Evolutionary conservation across 2,888 invertebrate species (phyloP).

Genomic region (Lasioglossum figueresi): DNA sequence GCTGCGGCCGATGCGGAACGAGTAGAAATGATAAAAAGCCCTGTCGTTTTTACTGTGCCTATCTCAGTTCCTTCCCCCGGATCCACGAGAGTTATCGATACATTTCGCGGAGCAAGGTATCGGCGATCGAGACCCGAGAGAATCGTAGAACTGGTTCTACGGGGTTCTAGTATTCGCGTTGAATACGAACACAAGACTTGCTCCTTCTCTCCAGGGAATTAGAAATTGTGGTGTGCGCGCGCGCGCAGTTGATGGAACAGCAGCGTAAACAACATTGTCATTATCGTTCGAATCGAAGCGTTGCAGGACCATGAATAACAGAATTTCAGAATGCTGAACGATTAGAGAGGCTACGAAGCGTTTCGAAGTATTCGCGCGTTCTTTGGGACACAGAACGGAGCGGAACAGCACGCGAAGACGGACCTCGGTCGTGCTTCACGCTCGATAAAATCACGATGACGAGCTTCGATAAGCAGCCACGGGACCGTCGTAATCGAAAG

Average conservation of each 20-base stretch:
- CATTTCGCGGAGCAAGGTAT: background rate
- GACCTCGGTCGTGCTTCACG: conserved; percentile 40
- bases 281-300: background rate
- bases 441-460: conserved; percentile 66
- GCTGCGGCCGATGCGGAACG: conserved; percentile 47
- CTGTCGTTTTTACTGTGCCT: background rate
- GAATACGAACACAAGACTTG: background rate
- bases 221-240: background rate
- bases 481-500: conserved; percentile 52
- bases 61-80: background rate
- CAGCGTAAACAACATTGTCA: conserved; percentile 27
- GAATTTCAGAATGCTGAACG: background rate
- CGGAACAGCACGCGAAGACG: conserved; percentile 10
- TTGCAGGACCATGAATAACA: background rate
- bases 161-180: conserved; percentile 1
- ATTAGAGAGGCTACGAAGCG: background rate
- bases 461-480: conserved; percentile 55
- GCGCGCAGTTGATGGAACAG: background rate
- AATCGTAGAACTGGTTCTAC: conserved; percentile 47
- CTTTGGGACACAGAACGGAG: background rate
- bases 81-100: conserved; percentile 25
- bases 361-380: background rate
- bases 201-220: background rate
- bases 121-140: background rate
- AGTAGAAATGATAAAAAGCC: background rate